Base-by-base conservation (phyloP, 2,113 vertebrate species). In the Hassar affinis region DNA sequence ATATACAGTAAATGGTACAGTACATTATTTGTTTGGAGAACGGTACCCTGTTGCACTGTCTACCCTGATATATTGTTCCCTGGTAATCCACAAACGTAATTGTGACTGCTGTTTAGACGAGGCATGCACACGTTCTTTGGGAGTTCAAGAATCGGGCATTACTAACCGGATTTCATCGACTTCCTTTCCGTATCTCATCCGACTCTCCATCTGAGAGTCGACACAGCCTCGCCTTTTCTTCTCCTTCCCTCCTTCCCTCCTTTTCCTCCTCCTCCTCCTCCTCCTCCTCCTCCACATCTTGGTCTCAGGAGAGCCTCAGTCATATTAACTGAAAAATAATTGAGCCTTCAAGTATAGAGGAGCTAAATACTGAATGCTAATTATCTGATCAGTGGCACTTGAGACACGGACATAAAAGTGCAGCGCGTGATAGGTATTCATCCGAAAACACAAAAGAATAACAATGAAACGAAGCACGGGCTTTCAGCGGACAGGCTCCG, bases 361-460 rank as follows among this genome's bases (percentile, higher is more conserved):
- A 64, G 38, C 79, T 84, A 79, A 85, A 85, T 85, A 71, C 80
- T 82, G 71, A 71, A 85, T 82, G 57, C 69, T 52, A 82, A 82
- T 87, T 76, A 82, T 85, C 78, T 71, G 78, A 81, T 77, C 25
- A 42, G 66, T 75, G 83, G 62, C 57, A 82, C 38, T 75, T 25
- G 57, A 75, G 83, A 79, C 75, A 15, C 0, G 81, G 56, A 82
- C 78, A 56, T 87, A 66, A 71, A 84, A 10, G 79, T 47, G 51
- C 35, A 10, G 45, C 64, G 72, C 25, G 47, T 84, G 74, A 87
- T 84, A 59, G 52, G 52, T 38, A 62, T 69, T 66, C 47, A 30
- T 78, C 52, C 22, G 25, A 20, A 81, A 45, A 64, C 54, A 78
- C 72, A 68, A 82, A 81, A 42, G 71, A n/a, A 68, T 47, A 66